Evolutionary conservation across 2,797 vertebrate genomes (phyloP), one percentile per base, ranked within the genome.

Genomic region (Semaprochilodus insignis): DNA sequence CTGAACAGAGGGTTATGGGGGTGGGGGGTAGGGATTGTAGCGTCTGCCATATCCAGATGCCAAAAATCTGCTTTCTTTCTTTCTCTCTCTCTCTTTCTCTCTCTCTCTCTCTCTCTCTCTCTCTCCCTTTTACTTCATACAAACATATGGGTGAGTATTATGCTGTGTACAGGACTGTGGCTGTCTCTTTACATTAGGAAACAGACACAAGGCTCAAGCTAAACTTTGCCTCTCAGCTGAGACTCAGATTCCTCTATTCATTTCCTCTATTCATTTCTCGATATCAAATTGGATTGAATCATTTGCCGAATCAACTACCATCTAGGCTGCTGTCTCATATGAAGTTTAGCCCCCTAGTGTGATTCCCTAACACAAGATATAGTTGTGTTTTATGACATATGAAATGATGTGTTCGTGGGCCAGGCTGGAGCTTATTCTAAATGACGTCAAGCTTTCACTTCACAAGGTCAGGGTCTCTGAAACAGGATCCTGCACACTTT

Each of bases 91-190:
- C 34, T 44, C 40, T 44, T 10, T 44, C 40, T 44, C 40, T 44
- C 36, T 40, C 36, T 40, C 36, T 40, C 36, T 40, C 36, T 40
- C 36, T 40, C 36, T 40, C 36, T 25, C 84, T 81, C 88, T 87
- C 87, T 90, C 86, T 90, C 67, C 23, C 44, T 71, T n/a, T 25
- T 31, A 3, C 23, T 71, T 27, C 60, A 27, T 14, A 63, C 23
- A 21, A n/a, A 71, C 81, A 88, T 89, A 86, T 88, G 88, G 91
- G 89, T 91, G 91, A 91, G 89, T 91, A 90, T 0, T 65, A 73
- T 86, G 89, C 89, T 92, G 89, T 91, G 84, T 89, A 84, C 85
- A 88, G 86, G 78, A 57, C 72, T 62, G 66, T 70, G 34, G 27
- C 40, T 51, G 40, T 70, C 44, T 6, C n/a, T 71, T 52, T 71